Evolutionary conservation across 2,797 vertebrate genomes (phyloP).

Genomic region (Toxotes lorentzi): DNA sequence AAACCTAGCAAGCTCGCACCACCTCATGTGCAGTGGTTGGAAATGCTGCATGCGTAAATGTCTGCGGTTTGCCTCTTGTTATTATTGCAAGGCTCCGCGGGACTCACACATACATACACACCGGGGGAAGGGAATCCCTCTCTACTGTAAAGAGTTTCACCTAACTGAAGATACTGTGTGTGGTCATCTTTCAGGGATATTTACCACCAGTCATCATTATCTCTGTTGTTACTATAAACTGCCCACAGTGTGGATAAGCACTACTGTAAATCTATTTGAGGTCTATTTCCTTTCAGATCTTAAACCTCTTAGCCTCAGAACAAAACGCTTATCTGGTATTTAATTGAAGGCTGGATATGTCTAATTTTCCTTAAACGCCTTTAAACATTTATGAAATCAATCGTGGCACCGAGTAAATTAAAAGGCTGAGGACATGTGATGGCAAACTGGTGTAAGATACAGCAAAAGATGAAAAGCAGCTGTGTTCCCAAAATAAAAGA

Average conservation of each 20-base stretch:
- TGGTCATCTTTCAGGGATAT: conserved; percentile 19
- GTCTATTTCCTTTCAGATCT: conserved; percentile 23
- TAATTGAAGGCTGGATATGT: conserved; percentile 29
- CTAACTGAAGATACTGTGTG: conserved; percentile 3
- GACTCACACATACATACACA: conserved; percentile 23
- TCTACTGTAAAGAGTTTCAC: conserved; percentile 8
- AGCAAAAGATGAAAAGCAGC: conserved; percentile 34
- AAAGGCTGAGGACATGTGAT: conserved; percentile 16
- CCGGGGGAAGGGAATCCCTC: conserved; percentile 58
- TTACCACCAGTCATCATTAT: conserved; percentile 16
- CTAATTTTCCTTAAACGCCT: conserved; percentile 24
- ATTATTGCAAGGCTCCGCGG: conserved; percentile 57
- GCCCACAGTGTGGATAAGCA: conserved; percentile 22
- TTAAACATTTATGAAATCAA: conserved; percentile 38
- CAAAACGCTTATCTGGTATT: conserved; percentile 26
- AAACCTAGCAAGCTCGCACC: conserved; percentile 31
- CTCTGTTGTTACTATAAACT: conserved; percentile 27
- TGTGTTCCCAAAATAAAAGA: conserved; percentile 18
- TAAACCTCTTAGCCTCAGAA: conserved; percentile 29
- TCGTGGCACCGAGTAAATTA: conserved; percentile 24
- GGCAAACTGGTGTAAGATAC: not conserved
- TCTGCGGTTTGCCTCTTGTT: conserved; percentile 71
- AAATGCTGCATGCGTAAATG: conserved; percentile 64
- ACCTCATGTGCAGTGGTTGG: conserved; percentile 57
- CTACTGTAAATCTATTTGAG: conserved; percentile 6